Evolutionary conservation across 2,113 vertebrate genomes (phyloP).

Genomic region (Anarhynchus alexandrinus): DNA sequence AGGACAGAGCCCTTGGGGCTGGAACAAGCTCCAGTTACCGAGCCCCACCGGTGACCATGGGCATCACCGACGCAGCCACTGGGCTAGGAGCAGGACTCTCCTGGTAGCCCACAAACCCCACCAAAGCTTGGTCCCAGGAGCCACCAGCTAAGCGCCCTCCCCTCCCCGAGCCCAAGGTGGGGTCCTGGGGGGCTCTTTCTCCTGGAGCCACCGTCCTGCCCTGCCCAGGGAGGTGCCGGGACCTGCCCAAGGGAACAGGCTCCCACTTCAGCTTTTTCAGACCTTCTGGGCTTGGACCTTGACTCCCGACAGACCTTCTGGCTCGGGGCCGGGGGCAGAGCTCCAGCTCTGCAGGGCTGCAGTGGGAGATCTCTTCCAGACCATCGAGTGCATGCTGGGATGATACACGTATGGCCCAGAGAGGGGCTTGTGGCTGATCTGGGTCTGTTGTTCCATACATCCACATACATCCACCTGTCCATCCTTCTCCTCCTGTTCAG

Average conservation of each 20-base stretch:
- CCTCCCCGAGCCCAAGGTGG: rapidly evolving
- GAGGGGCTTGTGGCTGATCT: neutral
- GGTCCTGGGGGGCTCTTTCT: no score
- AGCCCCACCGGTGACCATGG: rapidly evolving
- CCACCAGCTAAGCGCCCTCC: neutral
- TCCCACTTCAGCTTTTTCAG: neutral
- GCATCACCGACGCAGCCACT: neutral
- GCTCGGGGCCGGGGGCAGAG: neutral
- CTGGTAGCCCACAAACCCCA: neutral
- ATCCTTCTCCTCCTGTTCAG: neutral
- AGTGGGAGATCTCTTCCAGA: neutral
- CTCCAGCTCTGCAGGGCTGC: neutral
- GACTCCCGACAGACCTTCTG: neutral
- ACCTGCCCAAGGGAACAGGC: neutral
- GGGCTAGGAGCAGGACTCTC: neutral
- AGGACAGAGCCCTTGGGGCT: neutral
- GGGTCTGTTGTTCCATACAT: neutral
- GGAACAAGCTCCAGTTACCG: neutral
- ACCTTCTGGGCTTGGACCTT: neutral
- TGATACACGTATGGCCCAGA: rapidly evolving
- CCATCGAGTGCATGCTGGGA: neutral
- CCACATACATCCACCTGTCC: neutral
- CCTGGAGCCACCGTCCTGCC: neutral
- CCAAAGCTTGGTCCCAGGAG: neutral
- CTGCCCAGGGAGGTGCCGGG: neutral